These are phyloP conservation scores for Naja naja DNA, from an alignment of 2,113 vertebrate genomes.

Conservation along the genomic window DNA sequence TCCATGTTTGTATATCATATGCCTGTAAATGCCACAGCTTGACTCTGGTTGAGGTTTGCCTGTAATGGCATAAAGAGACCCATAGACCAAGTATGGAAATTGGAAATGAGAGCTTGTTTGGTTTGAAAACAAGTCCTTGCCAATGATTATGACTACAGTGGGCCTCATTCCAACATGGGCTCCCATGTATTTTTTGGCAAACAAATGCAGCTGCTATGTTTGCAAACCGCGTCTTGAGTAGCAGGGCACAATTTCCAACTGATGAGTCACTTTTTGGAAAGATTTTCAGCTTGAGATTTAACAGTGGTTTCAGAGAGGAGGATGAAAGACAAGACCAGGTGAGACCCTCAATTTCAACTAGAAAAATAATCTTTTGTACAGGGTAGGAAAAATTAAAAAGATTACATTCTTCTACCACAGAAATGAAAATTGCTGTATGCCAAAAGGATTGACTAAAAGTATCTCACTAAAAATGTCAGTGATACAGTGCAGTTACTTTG, in stretches of 20 bases:
- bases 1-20: not conserved
- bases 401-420: not conserved
- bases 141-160: constrained; percentile 32
- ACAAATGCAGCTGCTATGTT: constrained; percentile 29
- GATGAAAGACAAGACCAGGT: constrained; percentile 40
- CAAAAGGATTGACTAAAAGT: not conserved
- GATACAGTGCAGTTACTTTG: not conserved
- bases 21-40: not conserved
- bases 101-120: constrained; percentile 40
- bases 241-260: constrained; percentile 33
- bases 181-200: constrained; percentile 57
- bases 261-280: constrained; percentile 46
- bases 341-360: constrained; percentile 37
- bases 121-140: constrained; percentile 48
- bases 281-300: constrained; percentile 33
- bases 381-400: not conserved
- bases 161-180: constrained; percentile 22
- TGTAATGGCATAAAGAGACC: not conserved
- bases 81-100: not conserved
- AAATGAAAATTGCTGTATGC: not conserved
- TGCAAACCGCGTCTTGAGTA: constrained; percentile 33
- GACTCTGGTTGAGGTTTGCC: not conserved
- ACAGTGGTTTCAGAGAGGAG: constrained; percentile 18
- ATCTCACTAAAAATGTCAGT: not conserved
- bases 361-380: constrained; percentile 20